Percentiles rank a stretch among this genome's conserved stretches.
These are phyloP conservation scores for Argyrosomus japonicus DNA, from an alignment of 2,113 vertebrate species.

Conservation along the genomic window DNA sequence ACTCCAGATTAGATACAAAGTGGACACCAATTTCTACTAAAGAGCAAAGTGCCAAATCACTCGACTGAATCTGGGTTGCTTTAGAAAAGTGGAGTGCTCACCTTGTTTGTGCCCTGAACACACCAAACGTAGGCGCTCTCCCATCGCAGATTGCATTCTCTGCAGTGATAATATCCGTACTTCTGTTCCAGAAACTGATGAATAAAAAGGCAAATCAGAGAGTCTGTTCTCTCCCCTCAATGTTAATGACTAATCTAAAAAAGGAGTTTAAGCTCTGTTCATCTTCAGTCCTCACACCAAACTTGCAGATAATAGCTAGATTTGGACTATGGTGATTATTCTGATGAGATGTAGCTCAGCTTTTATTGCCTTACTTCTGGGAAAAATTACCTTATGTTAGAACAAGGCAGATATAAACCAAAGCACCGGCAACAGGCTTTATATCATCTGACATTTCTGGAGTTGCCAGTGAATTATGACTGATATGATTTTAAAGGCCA, in stretches of 20 bases:
- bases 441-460: background rate
- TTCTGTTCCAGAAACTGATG: conserved; percentile 96
- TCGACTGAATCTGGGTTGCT: background rate
- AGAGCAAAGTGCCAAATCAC: too few species aligned
- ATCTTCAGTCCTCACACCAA: background rate
- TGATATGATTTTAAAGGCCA: background rate
- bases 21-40: background rate
- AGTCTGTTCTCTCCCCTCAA: background rate
- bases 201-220: background rate
- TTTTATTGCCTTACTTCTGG: too few species aligned
- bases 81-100: conserved; percentile 51
- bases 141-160: conserved; percentile 95
- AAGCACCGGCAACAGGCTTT: background rate
- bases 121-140: conserved; percentile 99
- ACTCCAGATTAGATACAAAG: background rate
- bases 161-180: conserved; percentile 97
- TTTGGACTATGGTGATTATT: background rate
- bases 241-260: background rate
- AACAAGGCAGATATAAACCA: background rate
- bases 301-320: background rate
- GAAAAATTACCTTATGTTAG: too few species aligned
- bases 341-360: background rate
- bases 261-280: background rate
- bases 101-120: conserved; percentile 97
- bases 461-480: too few species aligned